These are phyloP conservation scores for Phrynocephalus forsythii DNA, from an alignment of 2,797 vertebrate genomes.

Conservation along the genomic window DNA sequence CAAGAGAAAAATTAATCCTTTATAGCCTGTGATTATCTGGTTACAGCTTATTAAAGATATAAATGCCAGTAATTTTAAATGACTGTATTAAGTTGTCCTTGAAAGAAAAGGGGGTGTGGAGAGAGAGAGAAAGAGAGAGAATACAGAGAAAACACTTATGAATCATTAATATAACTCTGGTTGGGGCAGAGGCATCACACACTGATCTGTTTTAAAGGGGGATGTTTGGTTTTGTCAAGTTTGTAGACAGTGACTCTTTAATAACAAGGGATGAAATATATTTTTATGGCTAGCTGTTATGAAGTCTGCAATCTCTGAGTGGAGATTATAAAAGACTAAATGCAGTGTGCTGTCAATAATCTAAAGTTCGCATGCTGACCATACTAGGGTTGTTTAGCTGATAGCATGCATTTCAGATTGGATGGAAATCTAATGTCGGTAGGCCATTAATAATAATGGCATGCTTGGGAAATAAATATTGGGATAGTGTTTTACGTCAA, in stretches of 20 bases:
- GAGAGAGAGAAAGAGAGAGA: constrained; percentile 64
- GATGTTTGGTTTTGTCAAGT: constrained; percentile 42
- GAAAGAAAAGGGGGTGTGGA: constrained; percentile 62
- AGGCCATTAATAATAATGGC: constrained; percentile 66
- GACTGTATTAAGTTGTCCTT: constrained; percentile 76
- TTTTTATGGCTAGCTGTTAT: constrained; percentile 79
- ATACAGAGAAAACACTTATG: constrained; percentile 34
- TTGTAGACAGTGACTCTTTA: constrained; percentile 45
- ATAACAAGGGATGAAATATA: constrained; percentile 68
- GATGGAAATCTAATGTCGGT: constrained; percentile 50
- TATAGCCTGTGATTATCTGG: constrained; percentile 77
- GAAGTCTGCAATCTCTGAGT: constrained; percentile 75
- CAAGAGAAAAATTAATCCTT: constrained; percentile 80
- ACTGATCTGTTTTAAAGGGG: constrained; percentile 50
- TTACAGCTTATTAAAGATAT: constrained; percentile 80
- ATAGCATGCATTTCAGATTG: constrained; percentile 61
- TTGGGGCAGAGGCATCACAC: constrained; percentile 47
- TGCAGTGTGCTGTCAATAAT: constrained; percentile 66
- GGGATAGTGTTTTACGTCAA: rapidly evolving
- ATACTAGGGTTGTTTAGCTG: constrained; percentile 65
- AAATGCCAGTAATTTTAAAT: constrained; percentile 75
- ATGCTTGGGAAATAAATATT: constrained; percentile 32
- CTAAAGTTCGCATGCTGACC: constrained; percentile 74
- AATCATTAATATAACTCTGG: constrained; percentile 55
- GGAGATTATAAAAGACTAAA: constrained; percentile 76